A percentile compares a stretch with the other conserved stretches of the same genome.
phyloP scores from a whole-genome alignment of 2,113 vertebrate species.

The Brachypteracias leptosomus region DNA sequence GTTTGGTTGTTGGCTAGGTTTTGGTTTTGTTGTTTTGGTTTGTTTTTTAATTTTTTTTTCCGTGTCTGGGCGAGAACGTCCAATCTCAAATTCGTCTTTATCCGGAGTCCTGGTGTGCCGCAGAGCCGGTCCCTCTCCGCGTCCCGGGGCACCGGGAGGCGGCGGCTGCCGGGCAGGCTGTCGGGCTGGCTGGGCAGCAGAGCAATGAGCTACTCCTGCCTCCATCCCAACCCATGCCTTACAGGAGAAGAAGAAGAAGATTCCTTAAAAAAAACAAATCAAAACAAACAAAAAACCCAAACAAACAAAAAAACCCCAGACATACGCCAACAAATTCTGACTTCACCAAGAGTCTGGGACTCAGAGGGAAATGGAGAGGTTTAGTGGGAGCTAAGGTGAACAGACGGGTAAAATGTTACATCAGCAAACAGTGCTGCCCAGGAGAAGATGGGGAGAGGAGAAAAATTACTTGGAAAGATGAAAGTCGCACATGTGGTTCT shows the following conservation, averaged over 20 bases:
- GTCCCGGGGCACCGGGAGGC: neutral
- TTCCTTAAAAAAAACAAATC: rapidly evolving
- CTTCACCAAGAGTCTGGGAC: neutral
- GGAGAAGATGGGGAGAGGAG: neutral
- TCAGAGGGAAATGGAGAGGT: neutral
- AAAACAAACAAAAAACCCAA: no score
- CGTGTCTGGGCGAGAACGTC: neutral
- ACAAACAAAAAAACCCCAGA: neutral
- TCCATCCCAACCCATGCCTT: neutral
- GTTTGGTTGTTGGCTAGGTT: neutral
- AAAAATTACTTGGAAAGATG: slow-evolving; percentile 25
- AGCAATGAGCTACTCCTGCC: neutral
- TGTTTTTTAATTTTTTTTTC: neutral
- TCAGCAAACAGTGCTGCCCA: neutral
- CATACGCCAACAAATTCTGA: neutral
- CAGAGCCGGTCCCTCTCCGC: neutral
- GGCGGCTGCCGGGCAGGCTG: neutral
- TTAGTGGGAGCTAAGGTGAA: neutral
- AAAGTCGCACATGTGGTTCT: slow-evolving; percentile 58
- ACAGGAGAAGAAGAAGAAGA: neutral
- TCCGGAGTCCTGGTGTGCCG: neutral
- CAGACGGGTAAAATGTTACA: neutral
- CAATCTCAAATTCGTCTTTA: neutral
- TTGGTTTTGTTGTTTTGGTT: neutral
- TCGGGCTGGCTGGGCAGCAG: no score